Evolutionary conservation across 2,888 invertebrate species (phyloP).

Genomic region (Cephus rjabovi): DNA sequence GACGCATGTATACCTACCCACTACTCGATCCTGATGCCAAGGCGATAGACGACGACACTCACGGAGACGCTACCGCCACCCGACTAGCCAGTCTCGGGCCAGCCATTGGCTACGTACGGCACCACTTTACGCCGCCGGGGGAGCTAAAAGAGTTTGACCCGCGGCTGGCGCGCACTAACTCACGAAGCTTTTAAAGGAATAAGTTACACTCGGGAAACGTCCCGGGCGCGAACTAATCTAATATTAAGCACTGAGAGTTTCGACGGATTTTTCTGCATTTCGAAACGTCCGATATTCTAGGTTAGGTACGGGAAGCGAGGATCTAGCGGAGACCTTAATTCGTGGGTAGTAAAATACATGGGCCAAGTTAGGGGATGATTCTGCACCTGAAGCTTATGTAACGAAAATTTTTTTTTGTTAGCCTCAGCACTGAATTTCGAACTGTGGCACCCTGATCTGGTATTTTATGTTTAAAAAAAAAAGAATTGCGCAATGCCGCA

Average conservation of each 20-base stretch:
- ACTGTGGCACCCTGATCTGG: too few species aligned
- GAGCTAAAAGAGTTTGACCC: slow-evolving; percentile 4
- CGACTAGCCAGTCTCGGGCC: too few species aligned
- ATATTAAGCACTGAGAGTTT: slow-evolving; percentile 4
- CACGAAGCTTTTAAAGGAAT: slow-evolving; percentile 27
- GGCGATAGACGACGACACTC: neutral
- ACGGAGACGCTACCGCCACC: neutral
- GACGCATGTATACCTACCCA: slow-evolving; percentile 1
- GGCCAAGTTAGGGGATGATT: too few species aligned
- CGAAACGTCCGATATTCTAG: neutral
- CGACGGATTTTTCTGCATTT: neutral
- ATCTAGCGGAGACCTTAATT: too few species aligned
- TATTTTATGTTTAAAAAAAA: too few species aligned
- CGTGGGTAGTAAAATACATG: too few species aligned
- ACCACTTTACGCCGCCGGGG: neutral
- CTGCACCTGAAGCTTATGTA: too few species aligned
- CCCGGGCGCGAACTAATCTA: slow-evolving; percentile 2
- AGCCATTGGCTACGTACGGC: neutral
- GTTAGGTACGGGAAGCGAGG: too few species aligned
- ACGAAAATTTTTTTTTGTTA: rapidly evolving
- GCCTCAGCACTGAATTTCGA: too few species aligned
- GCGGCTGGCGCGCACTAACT: slow-evolving; percentile 12
- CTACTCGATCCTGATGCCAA: slow-evolving; percentile 10
- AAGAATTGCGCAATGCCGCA: too few species aligned
- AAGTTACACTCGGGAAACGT: slow-evolving; percentile 16